These are phyloP conservation scores for Drosophila cracens DNA, from an alignment of 2,888 invertebrate species.

Conservation along the genomic window DNA sequence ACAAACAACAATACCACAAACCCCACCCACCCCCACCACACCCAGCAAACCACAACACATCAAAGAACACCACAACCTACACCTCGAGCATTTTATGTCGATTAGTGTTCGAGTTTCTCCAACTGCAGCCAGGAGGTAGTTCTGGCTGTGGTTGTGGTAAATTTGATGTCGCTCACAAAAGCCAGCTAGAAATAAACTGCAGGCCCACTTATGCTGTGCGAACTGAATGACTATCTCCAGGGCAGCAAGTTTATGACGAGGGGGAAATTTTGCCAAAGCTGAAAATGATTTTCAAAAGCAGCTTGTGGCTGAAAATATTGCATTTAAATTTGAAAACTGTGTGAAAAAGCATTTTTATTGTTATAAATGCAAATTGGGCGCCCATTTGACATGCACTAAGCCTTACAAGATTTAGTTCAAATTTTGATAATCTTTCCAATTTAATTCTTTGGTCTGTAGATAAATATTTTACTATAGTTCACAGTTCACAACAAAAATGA, in stretches of 20 bases:
- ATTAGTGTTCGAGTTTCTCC: slow-evolving; percentile 12
- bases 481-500: not conserved
- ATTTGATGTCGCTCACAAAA: slow-evolving; percentile 38
- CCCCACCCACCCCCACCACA: not conserved
- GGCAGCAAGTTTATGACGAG: not conserved
- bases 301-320: not conserved
- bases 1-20: not conserved
- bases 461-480: not conserved
- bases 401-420: too few relatives aligned
- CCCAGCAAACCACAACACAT: not conserved
- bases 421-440: not conserved
- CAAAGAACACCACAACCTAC: not conserved
- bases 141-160: slow-evolving; percentile 34
- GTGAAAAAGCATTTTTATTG: not conserved
- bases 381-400: not conserved
- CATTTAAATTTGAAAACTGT: not conserved
- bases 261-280: not conserved
- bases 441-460: not conserved
- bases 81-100: slow-evolving; percentile 2
- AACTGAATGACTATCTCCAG: not conserved
- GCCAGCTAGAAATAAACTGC: slow-evolving; percentile 54
- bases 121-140: slow-evolving; percentile 51
- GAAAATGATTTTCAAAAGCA: not conserved
- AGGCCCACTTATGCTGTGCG: slow-evolving; percentile 7
- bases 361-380: not conserved